Conservation (phyloP, 2,888 invertebrate species). For the Drosophila putrida region DNA sequence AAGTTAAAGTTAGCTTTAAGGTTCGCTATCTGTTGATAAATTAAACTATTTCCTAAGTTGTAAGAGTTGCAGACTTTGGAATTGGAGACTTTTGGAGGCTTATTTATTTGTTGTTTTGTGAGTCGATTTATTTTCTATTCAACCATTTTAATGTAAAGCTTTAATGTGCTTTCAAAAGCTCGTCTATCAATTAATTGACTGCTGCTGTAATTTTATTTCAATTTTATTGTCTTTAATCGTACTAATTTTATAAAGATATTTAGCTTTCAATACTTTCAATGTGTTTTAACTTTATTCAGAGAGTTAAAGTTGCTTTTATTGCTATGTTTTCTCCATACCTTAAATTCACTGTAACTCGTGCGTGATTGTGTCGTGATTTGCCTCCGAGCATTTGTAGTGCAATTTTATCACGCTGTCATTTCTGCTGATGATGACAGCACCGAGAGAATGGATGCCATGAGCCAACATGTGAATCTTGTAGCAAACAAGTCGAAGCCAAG, state of each 20-base stretch:
- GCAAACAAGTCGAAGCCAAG: slow-evolving; percentile 41
- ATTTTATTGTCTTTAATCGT: too few species aligned
- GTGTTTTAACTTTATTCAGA: too few species aligned
- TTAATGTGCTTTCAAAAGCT: slow-evolving; percentile 9
- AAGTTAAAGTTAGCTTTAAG: too few species aligned
- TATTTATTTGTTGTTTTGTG: too few species aligned
- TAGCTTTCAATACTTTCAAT: too few species aligned
- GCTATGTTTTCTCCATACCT: background rate
- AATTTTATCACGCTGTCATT: slow-evolving; percentile 28
- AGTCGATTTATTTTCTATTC: background rate
- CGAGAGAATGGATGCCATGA: slow-evolving; percentile 30
- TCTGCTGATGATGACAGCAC: slow-evolving; percentile 20
- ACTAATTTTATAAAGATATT: too few species aligned
- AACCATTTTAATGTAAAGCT: background rate
- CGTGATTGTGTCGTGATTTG: slow-evolving; percentile 22
- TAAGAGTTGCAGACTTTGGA: too few species aligned
- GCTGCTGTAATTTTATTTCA: too few species aligned
- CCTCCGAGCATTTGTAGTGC: background rate
- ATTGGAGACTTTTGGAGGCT: background rate
- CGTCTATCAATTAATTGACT: too few species aligned
- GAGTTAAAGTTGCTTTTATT: background rate
- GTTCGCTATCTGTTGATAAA: too few species aligned
- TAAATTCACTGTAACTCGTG: background rate
- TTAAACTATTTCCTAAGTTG: too few species aligned
- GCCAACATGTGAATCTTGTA: slow-evolving; percentile 55